Evolutionary conservation across 1,140 invertebrate species (phyloP).

Genomic region (Pachypeltis micranthus): DNA sequence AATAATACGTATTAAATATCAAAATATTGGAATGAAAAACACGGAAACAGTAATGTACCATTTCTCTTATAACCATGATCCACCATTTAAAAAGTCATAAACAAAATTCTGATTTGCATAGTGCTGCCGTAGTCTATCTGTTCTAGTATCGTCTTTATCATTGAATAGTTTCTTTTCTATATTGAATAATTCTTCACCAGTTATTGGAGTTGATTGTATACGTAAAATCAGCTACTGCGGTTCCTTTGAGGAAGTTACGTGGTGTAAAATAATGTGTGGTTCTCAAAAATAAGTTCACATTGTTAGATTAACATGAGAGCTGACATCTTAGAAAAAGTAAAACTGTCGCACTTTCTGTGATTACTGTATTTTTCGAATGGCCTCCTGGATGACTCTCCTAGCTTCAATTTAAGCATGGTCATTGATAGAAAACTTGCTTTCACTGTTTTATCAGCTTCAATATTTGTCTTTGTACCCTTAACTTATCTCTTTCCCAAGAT

Average conservation of each 20-base stretch:
- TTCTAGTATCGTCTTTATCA: neutral
- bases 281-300: neutral
- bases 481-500: no score
- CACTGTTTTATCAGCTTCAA: neutral
- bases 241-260: neutral
- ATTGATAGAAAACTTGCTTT: neutral
- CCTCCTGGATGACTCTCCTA: neutral
- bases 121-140: no score
- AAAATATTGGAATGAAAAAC: no score
- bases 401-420: neutral
- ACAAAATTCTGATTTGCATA: no score
- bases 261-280: neutral
- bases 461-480: no score
- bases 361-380: neutral
- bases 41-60: no score
- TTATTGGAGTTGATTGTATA: neutral
- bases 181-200: neutral
- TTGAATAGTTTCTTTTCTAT: neutral
- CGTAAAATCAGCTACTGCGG: neutral
- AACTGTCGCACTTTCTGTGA: conserved; percentile 13
- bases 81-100: no score
- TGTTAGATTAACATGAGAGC: neutral
- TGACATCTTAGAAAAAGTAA: neutral
- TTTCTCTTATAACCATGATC: no score
- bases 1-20: no score